Base-by-base conservation (phyloP, 2,113 vertebrate species). In the Callaeas wilsoni region DNA sequence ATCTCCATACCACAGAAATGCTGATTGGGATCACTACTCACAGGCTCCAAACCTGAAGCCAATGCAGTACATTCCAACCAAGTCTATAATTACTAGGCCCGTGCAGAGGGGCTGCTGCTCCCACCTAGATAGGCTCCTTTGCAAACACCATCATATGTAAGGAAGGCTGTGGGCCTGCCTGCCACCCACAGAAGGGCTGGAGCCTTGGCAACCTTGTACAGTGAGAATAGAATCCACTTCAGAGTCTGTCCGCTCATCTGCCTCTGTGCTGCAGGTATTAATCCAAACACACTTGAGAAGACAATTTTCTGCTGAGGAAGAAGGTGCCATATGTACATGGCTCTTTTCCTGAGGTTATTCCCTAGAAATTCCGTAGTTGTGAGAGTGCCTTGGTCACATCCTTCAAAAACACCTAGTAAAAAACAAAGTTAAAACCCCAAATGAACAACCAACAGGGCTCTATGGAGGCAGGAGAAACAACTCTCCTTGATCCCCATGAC, bases 11-110 rank as follows among this genome's bases (percentile, higher is more conserved):
- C 29, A 17, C 5, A 7, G 49, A 44, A 69, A 52, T 19, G 4
- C 21, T 27, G 18, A 10, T 12, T 1, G 0, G 33, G 17, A 22
- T 37, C 23, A 1, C 11, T 67, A 4, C 19, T 39, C 30, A 11
- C 5, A 32, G 82, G 22, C 57, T 67, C 44, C 62, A 75, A 59
- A 79, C 35, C 21, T n/a, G 27, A 29, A 47, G 30, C 13, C 30
- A 13, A 1, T 33, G 67, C 68, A 42, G 20, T 29, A 12, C n/a
- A 41, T 41, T 90, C 19, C 63, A 35, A 39, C 9, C 23, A 17
- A 47, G 6, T 33, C 29, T 44, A 1, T 44, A 39, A 37, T 53
- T 33, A 29, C 47, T 55, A 26, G n/a, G 37, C 42, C 57, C 9
- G 1, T 47, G 19, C 35, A 35, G 78, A 33, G 26, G 35, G 35